Evolutionary conservation across 2,113 vertebrate species (phyloP).

Genomic region (Acanthisitta chloris): DNA sequence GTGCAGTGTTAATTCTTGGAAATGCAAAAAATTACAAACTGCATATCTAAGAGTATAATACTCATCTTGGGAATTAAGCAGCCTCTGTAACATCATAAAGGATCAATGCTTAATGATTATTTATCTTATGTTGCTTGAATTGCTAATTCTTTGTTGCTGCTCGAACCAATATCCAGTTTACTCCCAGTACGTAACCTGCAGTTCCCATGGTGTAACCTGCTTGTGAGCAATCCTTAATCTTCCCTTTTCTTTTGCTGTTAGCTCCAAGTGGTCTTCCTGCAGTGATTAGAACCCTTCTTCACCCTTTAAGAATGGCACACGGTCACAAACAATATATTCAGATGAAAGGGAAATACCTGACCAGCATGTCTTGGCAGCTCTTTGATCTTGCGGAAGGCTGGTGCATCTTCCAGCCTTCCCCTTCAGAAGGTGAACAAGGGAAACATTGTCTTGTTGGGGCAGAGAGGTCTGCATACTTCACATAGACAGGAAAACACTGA

Average conservation of each 20-base stretch:
- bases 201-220: background rate
- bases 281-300: constrained; percentile 55
- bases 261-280: background rate
- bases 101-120: background rate
- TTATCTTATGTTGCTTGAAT: background rate
- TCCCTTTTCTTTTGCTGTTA: constrained; percentile 28
- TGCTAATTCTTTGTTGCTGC: background rate
- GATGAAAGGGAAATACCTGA: constrained; percentile 65
- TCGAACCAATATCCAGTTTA: background rate
- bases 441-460: constrained; percentile 47
- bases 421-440: constrained; percentile 33
- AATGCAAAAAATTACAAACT: background rate
- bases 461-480: constrained; percentile 43
- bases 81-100: background rate
- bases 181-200: background rate
- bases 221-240: constrained; percentile 19
- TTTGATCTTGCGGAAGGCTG: constrained; percentile 60
- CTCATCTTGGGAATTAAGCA: background rate
- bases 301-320: background rate
- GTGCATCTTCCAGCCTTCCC: constrained; percentile 40
- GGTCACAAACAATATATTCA: constrained; percentile 48
- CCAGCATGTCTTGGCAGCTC: constrained; percentile 8
- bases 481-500: background rate
- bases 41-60: background rate
- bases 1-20: background rate